phyloP scores from a whole-genome alignment of 2,797 vertebrate species.

The Alca torda region DNA sequence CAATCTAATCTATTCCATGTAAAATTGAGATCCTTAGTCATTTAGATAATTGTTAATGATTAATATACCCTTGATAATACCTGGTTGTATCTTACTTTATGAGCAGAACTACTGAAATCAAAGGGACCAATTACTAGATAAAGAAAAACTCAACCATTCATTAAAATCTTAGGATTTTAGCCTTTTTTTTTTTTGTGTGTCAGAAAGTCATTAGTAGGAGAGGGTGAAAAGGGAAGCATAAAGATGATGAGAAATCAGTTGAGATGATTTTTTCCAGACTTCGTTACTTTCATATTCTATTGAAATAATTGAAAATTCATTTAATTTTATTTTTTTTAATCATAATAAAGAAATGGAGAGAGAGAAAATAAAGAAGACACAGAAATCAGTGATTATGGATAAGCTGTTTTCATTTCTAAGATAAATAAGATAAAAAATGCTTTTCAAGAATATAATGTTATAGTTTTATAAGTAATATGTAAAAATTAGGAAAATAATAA shows the following conservation, averaged over 20 bases:
- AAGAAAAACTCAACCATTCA: neutral
- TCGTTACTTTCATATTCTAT: neutral
- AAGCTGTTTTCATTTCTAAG: neutral
- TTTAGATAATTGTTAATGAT: slow-evolving; percentile 42
- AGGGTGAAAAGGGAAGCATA: neutral
- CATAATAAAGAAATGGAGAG: neutral
- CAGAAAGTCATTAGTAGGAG: neutral
- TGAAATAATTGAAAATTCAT: neutral
- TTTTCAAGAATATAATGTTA: neutral
- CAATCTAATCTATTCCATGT: neutral
- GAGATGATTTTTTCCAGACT: neutral
- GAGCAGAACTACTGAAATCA: slow-evolving; percentile 13
- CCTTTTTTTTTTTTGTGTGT: neutral
- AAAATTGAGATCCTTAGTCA: slow-evolving; percentile 25
- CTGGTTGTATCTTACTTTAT: slow-evolving; percentile 6
- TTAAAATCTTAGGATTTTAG: neutral
- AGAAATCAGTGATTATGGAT: neutral
- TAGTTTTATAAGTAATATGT: neutral
- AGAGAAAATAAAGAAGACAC: neutral
- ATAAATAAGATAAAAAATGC: neutral
- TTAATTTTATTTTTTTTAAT: too few relatives aligned
- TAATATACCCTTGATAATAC: slow-evolving; percentile 35
- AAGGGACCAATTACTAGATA: slow-evolving; percentile 36
- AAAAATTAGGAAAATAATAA: neutral
- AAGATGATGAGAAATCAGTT: neutral